Evolutionary conservation across 2,113 vertebrate species (phyloP), one percentile per base, ranked within the genome.

Genomic region (Brachypteracias leptosomus): DNA sequence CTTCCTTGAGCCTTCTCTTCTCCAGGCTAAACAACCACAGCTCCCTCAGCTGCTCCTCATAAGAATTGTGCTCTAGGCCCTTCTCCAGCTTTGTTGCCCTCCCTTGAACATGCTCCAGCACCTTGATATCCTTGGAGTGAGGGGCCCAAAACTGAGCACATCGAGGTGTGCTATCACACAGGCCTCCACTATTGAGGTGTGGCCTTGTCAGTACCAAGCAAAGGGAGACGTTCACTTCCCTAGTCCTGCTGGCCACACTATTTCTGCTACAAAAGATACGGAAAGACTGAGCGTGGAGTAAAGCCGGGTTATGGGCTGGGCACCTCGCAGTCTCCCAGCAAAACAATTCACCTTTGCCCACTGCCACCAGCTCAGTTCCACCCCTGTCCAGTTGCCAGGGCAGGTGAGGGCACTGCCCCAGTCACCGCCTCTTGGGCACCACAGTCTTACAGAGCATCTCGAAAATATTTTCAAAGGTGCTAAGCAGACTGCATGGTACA

Each of bases 401-500:
- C 40, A 35, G 72, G 62, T 16, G 52, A 29, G 78, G 75, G 33
- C 18, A 7, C 74, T 7, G 47, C 49, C 55, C n/a, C 42, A 4
- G 20, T 8, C 52, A 17, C 40, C 47, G 3, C 55, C 61, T 6
- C 12, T 11, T 51, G 7, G 42, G 21, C n/a, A 22, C 38, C 40
- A 0, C 47, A 5, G 52, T 2, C 17, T 57, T 6, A 19, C 13
- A 17, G 28, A 11, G 49, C 10, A 3, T 11, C 25, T 24, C 22
- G 4, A 3, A 44, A n/a, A 2, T 10, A 3, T 8, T n/a, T 11
- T 16, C 24, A 5, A 9, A 6, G 31, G 16, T 2, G n/a, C 54
- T 20, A 2, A 51, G n/a, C 7, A 11, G 44, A 16, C 4, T 10
- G n/a, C 33, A 7, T 2, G 3, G 22, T 20, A 5, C 14, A 51